Conservation (phyloP, 2,888 invertebrate species). For the Pristionchus entomophagus region DNA sequence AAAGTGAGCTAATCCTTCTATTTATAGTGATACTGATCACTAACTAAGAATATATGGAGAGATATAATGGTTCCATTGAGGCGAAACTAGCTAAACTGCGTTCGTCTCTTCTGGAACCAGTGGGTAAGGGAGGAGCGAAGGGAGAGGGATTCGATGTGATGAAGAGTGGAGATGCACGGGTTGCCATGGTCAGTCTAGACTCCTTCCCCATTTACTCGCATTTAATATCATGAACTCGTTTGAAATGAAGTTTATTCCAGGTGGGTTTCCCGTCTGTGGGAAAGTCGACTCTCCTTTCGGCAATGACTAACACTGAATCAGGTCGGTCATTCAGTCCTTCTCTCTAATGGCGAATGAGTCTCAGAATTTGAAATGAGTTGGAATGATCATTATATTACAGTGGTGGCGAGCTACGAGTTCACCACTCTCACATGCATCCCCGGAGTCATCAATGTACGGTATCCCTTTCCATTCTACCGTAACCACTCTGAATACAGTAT, state of each 20-base stretch:
- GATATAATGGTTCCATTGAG: slow-evolving; percentile 40
- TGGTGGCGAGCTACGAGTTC: slow-evolving; percentile 97
- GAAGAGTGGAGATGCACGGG: slow-evolving; percentile 94
- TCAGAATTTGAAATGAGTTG: too few species aligned
- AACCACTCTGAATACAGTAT: slow-evolving; percentile 75
- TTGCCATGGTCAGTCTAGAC: slow-evolving; percentile 67
- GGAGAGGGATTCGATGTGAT: slow-evolving; percentile 95
- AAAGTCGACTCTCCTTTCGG: slow-evolving; percentile 96
- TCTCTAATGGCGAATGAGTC: too few species aligned
- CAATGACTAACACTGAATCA: slow-evolving; percentile 91
- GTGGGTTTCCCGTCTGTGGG: slow-evolving; percentile 99
- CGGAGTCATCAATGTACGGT: slow-evolving; percentile 85
- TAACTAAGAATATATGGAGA: background rate
- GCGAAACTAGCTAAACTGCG: slow-evolving; percentile 92
- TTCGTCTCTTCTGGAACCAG: slow-evolving; percentile 92
- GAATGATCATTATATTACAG: slow-evolving; percentile 81
- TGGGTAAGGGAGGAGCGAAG: slow-evolving; percentile 90
- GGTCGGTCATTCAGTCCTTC: background rate
- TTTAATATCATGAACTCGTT: too few species aligned
- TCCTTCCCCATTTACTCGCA: background rate
- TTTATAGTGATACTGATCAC: background rate
- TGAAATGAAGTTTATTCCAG: too few species aligned
- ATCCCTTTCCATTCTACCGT: background rate
- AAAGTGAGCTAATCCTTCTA: slow-evolving; percentile 83
- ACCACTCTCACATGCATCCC: slow-evolving; percentile 99